Percentiles rank a stretch among this genome's conserved stretches.
These are phyloP conservation scores for Phaethon lepturus DNA, from an alignment of 2,113 vertebrate genomes.

Conservation along the genomic window DNA sequence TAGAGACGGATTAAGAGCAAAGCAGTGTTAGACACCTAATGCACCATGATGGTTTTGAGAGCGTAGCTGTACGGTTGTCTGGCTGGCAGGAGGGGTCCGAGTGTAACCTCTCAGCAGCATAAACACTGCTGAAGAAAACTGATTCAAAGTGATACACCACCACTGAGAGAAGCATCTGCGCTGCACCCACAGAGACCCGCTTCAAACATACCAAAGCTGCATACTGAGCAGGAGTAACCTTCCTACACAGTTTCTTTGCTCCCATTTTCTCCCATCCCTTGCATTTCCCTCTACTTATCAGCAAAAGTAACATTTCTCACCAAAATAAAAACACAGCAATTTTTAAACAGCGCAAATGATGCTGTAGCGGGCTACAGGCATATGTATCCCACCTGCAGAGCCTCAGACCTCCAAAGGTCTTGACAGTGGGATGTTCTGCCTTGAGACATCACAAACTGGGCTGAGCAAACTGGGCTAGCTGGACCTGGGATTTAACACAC, in stretches of 20 bases:
- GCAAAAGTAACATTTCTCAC: background rate
- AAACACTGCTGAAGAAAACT: background rate
- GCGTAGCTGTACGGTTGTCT: accelerated
- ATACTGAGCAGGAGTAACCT: accelerated
- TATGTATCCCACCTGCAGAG: too few species aligned
- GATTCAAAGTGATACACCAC: background rate
- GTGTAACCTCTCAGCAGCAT: background rate
- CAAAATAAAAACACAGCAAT: too few species aligned
- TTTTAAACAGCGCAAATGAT: background rate
- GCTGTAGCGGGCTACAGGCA: background rate
- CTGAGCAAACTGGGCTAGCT: background rate
- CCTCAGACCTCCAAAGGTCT: background rate
- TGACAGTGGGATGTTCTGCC: background rate
- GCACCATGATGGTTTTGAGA: background rate
- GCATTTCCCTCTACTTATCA: background rate
- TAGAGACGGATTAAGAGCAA: background rate
- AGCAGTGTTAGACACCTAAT: background rate
- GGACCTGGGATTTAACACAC: too few species aligned
- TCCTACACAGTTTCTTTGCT: background rate
- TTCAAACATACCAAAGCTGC: background rate
- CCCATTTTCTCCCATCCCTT: background rate
- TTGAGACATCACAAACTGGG: background rate
- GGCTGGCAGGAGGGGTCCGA: accelerated
- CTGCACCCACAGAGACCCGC: background rate
- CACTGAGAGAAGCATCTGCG: background rate